Base-by-base conservation (phyloP, 1,140 invertebrate species). In the Micrasema minimum region DNA sequence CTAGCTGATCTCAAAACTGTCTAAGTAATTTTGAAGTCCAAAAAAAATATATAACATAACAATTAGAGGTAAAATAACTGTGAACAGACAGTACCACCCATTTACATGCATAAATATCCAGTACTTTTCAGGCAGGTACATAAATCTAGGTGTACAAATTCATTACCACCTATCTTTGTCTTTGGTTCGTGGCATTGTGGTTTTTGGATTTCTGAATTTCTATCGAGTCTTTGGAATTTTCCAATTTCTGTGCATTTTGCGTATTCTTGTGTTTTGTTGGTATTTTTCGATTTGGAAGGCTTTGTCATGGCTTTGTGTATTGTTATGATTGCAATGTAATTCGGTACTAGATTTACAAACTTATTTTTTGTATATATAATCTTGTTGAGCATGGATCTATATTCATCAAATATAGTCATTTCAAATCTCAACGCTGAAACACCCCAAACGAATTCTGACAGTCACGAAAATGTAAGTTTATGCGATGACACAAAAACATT, bases 401-500 rank as follows among this genome's bases (percentile, higher is more conserved):
- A 45, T 37, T 23, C 67, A 41, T 57, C 67, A 51, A 57, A 51
- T 50, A 41, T 62, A 64, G 14, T 53, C 31, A 51, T 50, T 38
- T 62, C 55, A 51, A 61, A 69, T 69, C 45, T 26, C 46, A 41
- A 45, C 35, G 16, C 41, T 22, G 67, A 69, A 62, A 62, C 67
- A 53, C 38, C 57, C 41, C 31, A 62, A 62, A 51, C 48, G 22
- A 62, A 62, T 50, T 61, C 57, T 51, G 67, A 69, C 46, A 38
- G 67, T 51, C 57, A 51, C 31, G 55, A 38, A 51, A 69, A 69
- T 64, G 45, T 51, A 20, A 41, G 35, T 61, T 64, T 62, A 38
- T 69, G 57, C 23, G 57, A 69, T 64, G 67, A 69, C 26, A 48
- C 45, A 38, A 62, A 69, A 69, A 69, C 41, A 50, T 62, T 69